These are phyloP conservation scores for Hormiphora californensis DNA, from an alignment of 37 sponge, comb jelly and placozoan genomes.

Conservation along the genomic window DNA sequence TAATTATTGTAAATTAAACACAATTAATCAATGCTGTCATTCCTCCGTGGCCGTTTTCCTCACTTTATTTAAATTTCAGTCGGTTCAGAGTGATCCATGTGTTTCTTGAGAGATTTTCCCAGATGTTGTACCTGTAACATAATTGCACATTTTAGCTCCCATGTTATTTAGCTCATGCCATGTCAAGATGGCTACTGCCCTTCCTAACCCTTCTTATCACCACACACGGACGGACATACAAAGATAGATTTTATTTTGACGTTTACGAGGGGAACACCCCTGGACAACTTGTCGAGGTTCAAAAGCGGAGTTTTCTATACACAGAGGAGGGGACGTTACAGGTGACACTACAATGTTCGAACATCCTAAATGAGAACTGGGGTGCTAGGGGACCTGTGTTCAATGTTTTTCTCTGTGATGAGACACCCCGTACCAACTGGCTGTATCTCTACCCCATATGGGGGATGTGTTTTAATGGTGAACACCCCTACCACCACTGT, in stretches of 20 bases:
- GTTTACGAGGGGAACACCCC: background rate
- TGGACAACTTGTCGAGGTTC: background rate
- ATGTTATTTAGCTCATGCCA: background rate
- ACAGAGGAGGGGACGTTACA: background rate
- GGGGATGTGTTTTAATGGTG: constrained; percentile 25
- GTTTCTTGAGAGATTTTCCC: constrained; percentile 41
- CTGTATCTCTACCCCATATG: constrained; percentile 34
- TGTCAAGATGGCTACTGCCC: background rate
- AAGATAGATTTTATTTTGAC: constrained; percentile 9
- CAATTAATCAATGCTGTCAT: no score
- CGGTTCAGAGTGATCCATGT: constrained; percentile 53
- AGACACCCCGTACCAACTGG: background rate
- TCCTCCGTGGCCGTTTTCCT: no score
- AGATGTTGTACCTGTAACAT: constrained; percentile 45
- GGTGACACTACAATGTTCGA: background rate
- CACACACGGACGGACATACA: background rate
- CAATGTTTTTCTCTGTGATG: constrained; percentile 40
- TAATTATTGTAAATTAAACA: no score
- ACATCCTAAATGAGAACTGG: background rate
- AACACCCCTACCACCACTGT: constrained; percentile 41
- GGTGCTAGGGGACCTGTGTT: background rate
- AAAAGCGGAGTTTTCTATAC: background rate
- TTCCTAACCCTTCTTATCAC: background rate
- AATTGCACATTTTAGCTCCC: no score
- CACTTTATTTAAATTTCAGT: constrained; percentile 18